Percentiles rank a stretch among this genome's conserved stretches.
Conservation (phyloP, 2,888 invertebrate species). For the Petrophora chlorosata region DNA sequence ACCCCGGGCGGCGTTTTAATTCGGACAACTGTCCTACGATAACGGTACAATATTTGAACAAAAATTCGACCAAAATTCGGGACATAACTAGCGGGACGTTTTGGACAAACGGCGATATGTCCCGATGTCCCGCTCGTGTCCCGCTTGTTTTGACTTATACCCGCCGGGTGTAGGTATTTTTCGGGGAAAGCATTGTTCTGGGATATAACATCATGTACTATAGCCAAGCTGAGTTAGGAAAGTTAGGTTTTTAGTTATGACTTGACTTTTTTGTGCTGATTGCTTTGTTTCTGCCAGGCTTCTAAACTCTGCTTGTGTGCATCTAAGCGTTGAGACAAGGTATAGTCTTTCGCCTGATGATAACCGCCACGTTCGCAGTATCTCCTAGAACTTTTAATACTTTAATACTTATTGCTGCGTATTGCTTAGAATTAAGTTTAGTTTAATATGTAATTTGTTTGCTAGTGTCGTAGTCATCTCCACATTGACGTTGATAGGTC, state of each 20-base stretch:
- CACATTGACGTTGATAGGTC: too few relatives aligned
- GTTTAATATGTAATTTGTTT: too few relatives aligned
- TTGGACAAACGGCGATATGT: constrained; percentile 30
- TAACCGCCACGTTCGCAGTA: too few relatives aligned
- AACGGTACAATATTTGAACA: constrained; percentile 30
- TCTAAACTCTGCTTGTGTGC: too few relatives aligned
- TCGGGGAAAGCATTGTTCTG: constrained; percentile 23
- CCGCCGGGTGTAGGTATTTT: constrained; percentile 19
- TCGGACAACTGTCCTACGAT: constrained; percentile 26
- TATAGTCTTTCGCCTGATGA: too few relatives aligned
- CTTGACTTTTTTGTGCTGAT: neutral
- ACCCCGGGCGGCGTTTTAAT: constrained; percentile 14
- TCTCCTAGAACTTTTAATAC: too few relatives aligned
- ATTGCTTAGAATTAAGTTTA: too few relatives aligned
- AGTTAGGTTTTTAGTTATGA: neutral
- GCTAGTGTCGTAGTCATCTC: too few relatives aligned
- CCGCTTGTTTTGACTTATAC: constrained; percentile 26
- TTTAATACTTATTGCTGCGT: too few relatives aligned
- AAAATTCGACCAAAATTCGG: constrained; percentile 28
- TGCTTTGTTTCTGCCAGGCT: neutral
- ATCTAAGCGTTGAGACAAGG: too few relatives aligned
- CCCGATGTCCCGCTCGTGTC: constrained; percentile 9
- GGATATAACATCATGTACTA: constrained; percentile 18
- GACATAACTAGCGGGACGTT: constrained; percentile 21
- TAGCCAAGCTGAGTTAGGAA: neutral